phyloP scores from a whole-genome alignment of 2,888 invertebrate genomes.

The Drepana falcataria region DNA sequence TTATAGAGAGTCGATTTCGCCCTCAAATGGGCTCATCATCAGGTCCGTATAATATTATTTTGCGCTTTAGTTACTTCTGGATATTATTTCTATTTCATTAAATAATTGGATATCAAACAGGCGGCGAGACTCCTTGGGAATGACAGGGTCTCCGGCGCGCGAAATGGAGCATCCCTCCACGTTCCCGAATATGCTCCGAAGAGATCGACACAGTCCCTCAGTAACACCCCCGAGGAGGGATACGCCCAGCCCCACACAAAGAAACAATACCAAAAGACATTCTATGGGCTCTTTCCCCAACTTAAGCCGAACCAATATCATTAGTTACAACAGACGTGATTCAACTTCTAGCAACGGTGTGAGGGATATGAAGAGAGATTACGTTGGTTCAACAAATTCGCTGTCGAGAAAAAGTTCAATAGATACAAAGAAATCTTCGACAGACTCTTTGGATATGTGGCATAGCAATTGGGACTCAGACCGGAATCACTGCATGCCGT shows the following conservation, averaged over 20 bases:
- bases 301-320: slow-evolving; percentile 53
- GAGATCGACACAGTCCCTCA: slow-evolving; percentile 75
- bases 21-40: slow-evolving; percentile 68
- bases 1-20: slow-evolving; percentile 74
- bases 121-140: slow-evolving; percentile 79
- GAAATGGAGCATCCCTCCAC: slow-evolving; percentile 84
- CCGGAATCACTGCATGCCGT: slow-evolving; percentile 80
- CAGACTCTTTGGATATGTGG: slow-evolving; percentile 85
- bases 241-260: slow-evolving; percentile 66
- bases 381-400: slow-evolving; percentile 67
- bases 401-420: slow-evolving; percentile 73
- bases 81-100: slow-evolving; percentile 11
- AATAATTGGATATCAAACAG: slow-evolving; percentile 43
- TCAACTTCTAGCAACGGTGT: slow-evolving; percentile 55
- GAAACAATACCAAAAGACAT: slow-evolving; percentile 54
- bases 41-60: slow-evolving; percentile 42
- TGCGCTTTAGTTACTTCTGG: not conserved
- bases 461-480: slow-evolving; percentile 84
- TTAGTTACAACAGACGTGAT: slow-evolving; percentile 68
- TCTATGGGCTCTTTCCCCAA: slow-evolving; percentile 71
- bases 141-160: slow-evolving; percentile 77
- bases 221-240: slow-evolving; percentile 71
- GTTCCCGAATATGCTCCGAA: slow-evolving; percentile 83
- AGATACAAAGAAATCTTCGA: slow-evolving; percentile 78
- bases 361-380: slow-evolving; percentile 75